Percentiles rank a stretch among this genome's conserved stretches.
Conservation (phyloP, 2,797 vertebrate species). For the Poecilia velifera region DNA sequence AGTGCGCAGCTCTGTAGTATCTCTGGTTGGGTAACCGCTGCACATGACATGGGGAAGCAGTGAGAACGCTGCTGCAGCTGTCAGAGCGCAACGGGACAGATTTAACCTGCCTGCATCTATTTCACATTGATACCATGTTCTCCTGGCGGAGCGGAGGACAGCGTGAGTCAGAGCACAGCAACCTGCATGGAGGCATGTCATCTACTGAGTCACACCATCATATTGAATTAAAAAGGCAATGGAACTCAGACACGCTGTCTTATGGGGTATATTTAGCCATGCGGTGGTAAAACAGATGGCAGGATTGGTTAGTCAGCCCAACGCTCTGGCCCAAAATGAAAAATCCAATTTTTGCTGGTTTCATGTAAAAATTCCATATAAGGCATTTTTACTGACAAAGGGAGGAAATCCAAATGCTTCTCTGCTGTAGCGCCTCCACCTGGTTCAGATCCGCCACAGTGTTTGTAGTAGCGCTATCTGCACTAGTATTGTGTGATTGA, state of each 20-base stretch:
- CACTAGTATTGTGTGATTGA: no score
- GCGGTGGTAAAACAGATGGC: neutral
- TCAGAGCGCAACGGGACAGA: slow-evolving; percentile 24
- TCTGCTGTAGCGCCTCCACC: no score
- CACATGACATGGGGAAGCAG: slow-evolving; percentile 15
- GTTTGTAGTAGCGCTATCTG: no score
- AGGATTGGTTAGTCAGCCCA: neutral
- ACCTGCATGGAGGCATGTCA: slow-evolving; percentile 11
- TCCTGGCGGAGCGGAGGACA: slow-evolving; percentile 3
- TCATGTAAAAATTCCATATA: neutral
- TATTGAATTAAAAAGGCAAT: slow-evolving; percentile 1
- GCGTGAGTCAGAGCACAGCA: slow-evolving; percentile 20
- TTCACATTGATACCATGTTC: slow-evolving; percentile 13
- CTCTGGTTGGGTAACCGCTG: neutral
- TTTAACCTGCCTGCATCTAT: slow-evolving; percentile 27
- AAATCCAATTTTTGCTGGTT: neutral
- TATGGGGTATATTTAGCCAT: slow-evolving; percentile 1
- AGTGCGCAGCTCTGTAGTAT: neutral
- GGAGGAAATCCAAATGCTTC: neutral
- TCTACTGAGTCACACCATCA: slow-evolving; percentile 1
- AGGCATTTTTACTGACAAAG: neutral
- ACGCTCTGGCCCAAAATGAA: neutral
- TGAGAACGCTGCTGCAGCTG: slow-evolving; percentile 35
- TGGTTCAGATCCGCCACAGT: no score
- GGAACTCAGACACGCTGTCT: neutral